phyloP scores from a whole-genome alignment of 2,113 vertebrate genomes.

The Gallinago jamesoni region DNA sequence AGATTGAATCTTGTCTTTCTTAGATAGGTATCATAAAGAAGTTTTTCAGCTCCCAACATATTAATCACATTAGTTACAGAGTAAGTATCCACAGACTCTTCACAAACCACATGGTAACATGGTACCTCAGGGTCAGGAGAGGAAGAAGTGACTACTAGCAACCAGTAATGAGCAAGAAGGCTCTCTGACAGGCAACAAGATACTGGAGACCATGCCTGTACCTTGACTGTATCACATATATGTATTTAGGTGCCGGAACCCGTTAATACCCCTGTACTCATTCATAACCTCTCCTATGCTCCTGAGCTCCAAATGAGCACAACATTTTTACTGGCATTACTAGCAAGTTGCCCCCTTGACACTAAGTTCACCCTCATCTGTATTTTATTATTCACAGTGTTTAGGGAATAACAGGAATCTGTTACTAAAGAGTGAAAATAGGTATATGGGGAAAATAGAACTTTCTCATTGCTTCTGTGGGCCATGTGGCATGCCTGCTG shows the following conservation, averaged over 20 bases:
- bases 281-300: neutral
- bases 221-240: neutral
- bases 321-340: neutral
- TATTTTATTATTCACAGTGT: neutral
- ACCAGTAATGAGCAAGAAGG: neutral
- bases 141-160: neutral
- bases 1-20: neutral
- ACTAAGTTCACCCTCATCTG: neutral
- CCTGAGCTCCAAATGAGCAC: neutral
- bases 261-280: neutral
- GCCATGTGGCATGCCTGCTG: neutral
- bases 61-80: neutral
- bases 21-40: neutral
- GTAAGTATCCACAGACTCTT: neutral
- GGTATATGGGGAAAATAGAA: neutral
- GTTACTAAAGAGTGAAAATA: neutral
- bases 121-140: neutral
- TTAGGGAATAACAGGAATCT: neutral
- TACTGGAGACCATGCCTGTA: neutral
- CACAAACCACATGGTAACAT: neutral
- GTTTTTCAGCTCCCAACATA: neutral
- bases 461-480: neutral
- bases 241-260: neutral
- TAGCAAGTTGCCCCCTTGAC: neutral
- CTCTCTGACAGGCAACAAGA: neutral